phyloP scores from a whole-genome alignment of 2,113 vertebrate genomes.

The Brachionichthys hirsutus region DNA sequence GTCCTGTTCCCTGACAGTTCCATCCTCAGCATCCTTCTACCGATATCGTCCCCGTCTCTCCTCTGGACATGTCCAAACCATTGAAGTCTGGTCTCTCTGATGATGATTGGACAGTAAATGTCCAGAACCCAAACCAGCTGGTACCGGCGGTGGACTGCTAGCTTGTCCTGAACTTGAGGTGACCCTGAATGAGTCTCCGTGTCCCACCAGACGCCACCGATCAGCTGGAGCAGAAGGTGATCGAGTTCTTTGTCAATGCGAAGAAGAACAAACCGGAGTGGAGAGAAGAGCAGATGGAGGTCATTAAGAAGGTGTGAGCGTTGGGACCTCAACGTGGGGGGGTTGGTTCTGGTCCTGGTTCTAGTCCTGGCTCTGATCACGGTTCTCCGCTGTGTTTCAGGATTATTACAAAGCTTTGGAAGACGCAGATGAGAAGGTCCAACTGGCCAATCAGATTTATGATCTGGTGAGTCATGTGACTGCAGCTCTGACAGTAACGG shows the following conservation, averaged over 20 bases:
- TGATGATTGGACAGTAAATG: no score
- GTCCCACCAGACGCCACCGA: conserved; percentile 89
- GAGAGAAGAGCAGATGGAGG: conserved; percentile 98
- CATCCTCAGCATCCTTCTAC: no score
- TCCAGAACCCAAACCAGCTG: no score
- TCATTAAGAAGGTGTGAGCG: conserved; percentile 95
- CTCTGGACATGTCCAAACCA: no score
- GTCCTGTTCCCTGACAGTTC: no score
- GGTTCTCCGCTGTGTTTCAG: conserved; percentile 62
- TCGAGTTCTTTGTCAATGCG: conserved; percentile 96
- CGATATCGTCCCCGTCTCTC: no score
- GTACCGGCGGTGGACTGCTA: no score
- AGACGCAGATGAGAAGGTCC: conserved; percentile 98
- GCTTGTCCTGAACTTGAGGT: no score
- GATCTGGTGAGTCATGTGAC: conserved; percentile 87
- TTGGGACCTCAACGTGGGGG: no score
- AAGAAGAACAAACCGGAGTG: conserved; percentile 99
- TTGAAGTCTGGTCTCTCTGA: no score
- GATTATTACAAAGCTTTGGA: conserved; percentile 99
- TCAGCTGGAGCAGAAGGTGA: conserved; percentile 96
- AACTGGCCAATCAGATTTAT: conserved; percentile 99
- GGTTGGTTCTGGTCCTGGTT: neutral
- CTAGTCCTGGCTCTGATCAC: neutral
- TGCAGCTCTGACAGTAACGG: no score
- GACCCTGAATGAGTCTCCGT: no score